Base-by-base conservation (phyloP, 1,140 invertebrate species). In the Phenacoccus solenopsis region DNA sequence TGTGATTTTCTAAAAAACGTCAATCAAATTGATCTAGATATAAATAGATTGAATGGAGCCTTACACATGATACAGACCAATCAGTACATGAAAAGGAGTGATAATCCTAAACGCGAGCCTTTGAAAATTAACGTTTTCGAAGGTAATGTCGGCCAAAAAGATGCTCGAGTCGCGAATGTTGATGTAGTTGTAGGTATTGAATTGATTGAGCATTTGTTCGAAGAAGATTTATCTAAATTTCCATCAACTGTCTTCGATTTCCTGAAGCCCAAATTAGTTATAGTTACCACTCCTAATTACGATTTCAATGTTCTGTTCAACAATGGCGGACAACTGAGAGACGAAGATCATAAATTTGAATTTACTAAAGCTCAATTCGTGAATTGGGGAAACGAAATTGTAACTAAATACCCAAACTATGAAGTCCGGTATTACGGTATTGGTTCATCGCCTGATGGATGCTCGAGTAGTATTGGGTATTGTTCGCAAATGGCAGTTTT, bases 271-370 rank as follows among this genome's bases (percentile, higher is more conserved):
- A 64, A 64, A 27, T 10, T 25, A 24, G 59, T 27, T 16, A 64
- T 64, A 64, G 21, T 64, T 10, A 64, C 59, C 2, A 64, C 59
- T 4, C 59, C 59, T 5, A 64, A 64, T 64, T 10, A 27, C 59
- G 59, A 64, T 64, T 64, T 64, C 25, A 64, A 64, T 16, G 16
- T 64, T 22, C 20, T 64, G 16, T 64, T 64, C 22, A 24, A 64
- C 21, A 64, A 64, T 10, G 25, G 25, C 22, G 16, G 16, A 5
- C 10, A 64, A 24, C 25, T 64, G 4, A 20, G 59, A 5, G 22
- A 64, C 20, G 22, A 64, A 5, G 59, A 64, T 64, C 59, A 64
- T 64, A 64, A 64, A 27, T 64, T 64, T 24, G 59, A 64, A 24
- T 64, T 64, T 16, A 25, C 59, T 4, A 24, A 27, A 9, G 3